Evolutionary conservation across 64 coral and sea anemone genomes (phyloP).

Genomic region (Montipora sp.): DNA sequence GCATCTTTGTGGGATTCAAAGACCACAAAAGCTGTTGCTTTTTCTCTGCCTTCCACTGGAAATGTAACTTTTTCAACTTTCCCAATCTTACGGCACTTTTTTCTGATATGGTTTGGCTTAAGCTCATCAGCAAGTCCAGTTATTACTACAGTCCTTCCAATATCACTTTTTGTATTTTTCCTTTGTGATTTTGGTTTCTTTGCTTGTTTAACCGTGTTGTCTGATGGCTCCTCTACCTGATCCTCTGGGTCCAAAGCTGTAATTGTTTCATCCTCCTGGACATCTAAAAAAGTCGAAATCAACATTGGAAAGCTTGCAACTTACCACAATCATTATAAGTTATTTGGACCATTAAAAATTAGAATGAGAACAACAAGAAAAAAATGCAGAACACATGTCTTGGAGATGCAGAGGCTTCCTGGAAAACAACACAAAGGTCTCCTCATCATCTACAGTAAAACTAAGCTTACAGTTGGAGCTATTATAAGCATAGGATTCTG

Average conservation of each 20-base stretch:
- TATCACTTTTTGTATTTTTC: conserved; percentile 52
- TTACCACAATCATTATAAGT: too few species aligned
- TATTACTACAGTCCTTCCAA: conserved; percentile 74
- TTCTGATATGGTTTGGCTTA: conserved; percentile 75
- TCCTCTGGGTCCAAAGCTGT: not conserved
- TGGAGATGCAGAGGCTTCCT: too few species aligned
- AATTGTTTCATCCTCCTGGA: not conserved
- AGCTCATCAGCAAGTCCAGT: conserved; percentile 66
- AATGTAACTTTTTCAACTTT: conserved; percentile 78
- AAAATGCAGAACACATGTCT: too few species aligned
- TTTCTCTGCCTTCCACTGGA: conserved; percentile 69
- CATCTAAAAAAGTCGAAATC: not conserved
- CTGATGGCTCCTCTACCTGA: not conserved
- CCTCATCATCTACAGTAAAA: too few species aligned
- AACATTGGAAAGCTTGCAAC: not conserved
- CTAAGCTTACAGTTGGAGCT: too few species aligned
- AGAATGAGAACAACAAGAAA: too few species aligned
- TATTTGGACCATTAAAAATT: too few species aligned
- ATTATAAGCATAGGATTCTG: too few species aligned
- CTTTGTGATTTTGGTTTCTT: conserved; percentile 75
- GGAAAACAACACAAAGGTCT: too few species aligned
- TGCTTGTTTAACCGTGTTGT: conserved; percentile 16
- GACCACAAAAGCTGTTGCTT: conserved; percentile 68
- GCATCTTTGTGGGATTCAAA: conserved; percentile 83
- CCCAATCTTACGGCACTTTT: conserved; percentile 72